Evolutionary conservation across 2,797 vertebrate species (phyloP), one percentile per base, ranked within the genome.

Genomic region (Erethizon dorsatum): DNA sequence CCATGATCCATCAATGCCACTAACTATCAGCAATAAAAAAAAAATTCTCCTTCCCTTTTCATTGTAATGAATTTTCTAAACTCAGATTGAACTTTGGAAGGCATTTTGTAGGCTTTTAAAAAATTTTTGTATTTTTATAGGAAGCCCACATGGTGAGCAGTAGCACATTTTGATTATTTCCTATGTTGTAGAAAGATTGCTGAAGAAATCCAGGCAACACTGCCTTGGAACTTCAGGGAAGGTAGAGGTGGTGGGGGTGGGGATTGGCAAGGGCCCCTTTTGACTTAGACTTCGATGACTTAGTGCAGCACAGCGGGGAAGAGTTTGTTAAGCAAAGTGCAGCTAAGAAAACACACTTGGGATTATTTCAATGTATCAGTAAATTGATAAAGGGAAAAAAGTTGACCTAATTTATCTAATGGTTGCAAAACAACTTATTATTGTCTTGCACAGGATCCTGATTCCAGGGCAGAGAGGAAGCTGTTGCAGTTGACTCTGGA

Each of bases 1-100:
- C 96, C 96, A 90, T 95, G 97, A 98, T 98, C 98, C 98, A 98
- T 98, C 98, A 98, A 97, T 98, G 98, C 97, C 98, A 98, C 92
- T 97, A 98, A 98, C 97, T 96, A 84, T 96, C 95, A 97, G 97
- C 93, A 96, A 95, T 98, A 98, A 98, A 98, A 98, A 98, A 98
- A 98, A 96, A 96, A 65, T 45, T 80, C 67, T 93, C 85, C 94
- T 98, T 96, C 86, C 96, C 83, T 96, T 95, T 97, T 97, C 97
- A 97, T 98, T 97, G 97, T 97, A 96, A 96, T 92, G 95, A 98
- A 96, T 96, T 94, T 98, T 97, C 97, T 97, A 97, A 98, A 97
- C 94, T 97, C 57, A 31, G 93, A 59, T 91, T 97, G 98, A 98
- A 98, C 78, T 75, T 85, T 57, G 95, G 89, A 75, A 97, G 52